Base-by-base conservation (phyloP, 2,888 invertebrate genomes). In the Cyclophora punctaria region DNA sequence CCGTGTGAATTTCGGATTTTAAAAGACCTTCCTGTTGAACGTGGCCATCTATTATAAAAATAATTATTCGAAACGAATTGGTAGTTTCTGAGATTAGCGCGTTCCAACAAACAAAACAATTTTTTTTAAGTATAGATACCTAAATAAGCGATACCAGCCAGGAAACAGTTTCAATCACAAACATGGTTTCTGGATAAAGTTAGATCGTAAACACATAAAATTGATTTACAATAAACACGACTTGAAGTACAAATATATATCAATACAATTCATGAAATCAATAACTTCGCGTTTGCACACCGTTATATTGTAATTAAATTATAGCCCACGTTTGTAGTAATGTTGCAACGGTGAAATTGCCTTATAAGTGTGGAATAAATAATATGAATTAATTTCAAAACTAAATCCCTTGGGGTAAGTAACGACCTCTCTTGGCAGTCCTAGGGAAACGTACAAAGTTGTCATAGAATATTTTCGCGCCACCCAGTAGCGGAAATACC, bases 221-320 rank as follows among this genome's bases (percentile, higher is more conserved):
- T 20, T 20, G 20, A 20, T 20, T 20, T 20, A 20, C 20, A 20
- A 20, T 20, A 37, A 2, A 4, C 37, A 37, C 37, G 37, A 37
- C 5, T 5, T 37, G 37, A 47, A 45, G 44, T 7, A 49, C 41
- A 48, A 47, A 49, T 49, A 52, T 47, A 49, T 50, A 49, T 40
- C 48, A 44, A 49, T 41, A 45, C 44, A 48, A 33, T 56, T 62
- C 58, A 63, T 58, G 20, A 58, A 58, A 46, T 48, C 53, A 53
- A 41, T 7, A 56, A 57, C 53, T 37, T 55, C 33, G 34, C 7
- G 47, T 56, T 50, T 52, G 53, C 51, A 59, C 34, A 47, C 63
- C 60, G 64, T 71, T 65, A 62, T 52, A 49, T 5, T 51, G 60
- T 60, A 69, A 66, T 73, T 64, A 67, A 62, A 57, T 57, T 66